Evolutionary conservation across 2,888 invertebrate genomes (phyloP).

Genomic region (Phaedon cochleariae): DNA sequence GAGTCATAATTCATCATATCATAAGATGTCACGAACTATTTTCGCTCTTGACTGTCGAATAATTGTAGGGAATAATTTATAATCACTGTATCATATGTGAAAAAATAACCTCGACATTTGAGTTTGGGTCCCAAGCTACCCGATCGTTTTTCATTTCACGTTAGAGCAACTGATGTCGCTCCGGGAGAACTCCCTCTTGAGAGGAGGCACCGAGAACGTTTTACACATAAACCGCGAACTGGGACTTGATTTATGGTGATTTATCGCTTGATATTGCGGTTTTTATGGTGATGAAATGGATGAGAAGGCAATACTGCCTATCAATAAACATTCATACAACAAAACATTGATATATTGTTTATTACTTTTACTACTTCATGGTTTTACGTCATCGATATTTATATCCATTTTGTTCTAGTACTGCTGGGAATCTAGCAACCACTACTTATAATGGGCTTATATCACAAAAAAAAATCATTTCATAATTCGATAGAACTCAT

Average conservation of each 20-base stretch:
- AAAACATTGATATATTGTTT: background rate
- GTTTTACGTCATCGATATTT: too few species aligned
- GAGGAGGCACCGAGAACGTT: slow-evolving; percentile 26
- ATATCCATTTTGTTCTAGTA: too few species aligned
- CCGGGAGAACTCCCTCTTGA: slow-evolving; percentile 26
- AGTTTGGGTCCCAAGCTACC: background rate
- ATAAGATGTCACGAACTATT: too few species aligned
- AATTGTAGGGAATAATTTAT: too few species aligned
- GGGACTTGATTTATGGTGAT: slow-evolving; percentile 32
- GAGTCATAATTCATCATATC: too few species aligned
- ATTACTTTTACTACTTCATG: too few species aligned
- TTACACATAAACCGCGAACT: slow-evolving; percentile 31
- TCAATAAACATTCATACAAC: background rate
- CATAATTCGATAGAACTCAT: too few species aligned
- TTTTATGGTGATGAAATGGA: slow-evolving; percentile 28
- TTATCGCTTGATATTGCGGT: slow-evolving; percentile 30
- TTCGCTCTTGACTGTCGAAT: too few species aligned
- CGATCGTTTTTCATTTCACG: background rate
- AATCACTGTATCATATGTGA: too few species aligned
- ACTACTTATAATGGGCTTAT: too few species aligned
- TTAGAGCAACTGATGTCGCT: slow-evolving; percentile 25
- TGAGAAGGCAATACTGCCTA: slow-evolving; percentile 20
- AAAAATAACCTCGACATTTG: background rate
- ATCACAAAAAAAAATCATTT: too few species aligned
- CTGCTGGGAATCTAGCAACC: too few species aligned